Percentiles rank a stretch among this genome's conserved stretches.
Conservation (phyloP, 2,888 invertebrate species). For the Pyrrhia umbra region DNA sequence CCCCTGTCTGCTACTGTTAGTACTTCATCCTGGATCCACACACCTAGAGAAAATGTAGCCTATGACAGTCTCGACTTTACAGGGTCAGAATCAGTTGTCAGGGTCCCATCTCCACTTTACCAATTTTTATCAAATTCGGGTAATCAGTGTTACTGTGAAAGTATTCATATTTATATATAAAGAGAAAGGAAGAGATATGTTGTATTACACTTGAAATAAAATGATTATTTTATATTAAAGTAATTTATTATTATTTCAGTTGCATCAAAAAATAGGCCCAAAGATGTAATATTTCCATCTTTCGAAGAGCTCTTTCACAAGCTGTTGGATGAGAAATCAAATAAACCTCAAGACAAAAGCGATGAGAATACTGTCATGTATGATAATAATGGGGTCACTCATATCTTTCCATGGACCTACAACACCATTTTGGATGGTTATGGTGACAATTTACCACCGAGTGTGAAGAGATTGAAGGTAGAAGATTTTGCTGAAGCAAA, state of each 20-base stretch:
- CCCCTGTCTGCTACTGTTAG: no score
- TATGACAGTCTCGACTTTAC: no score
- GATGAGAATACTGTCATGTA: slow-evolving; percentile 71
- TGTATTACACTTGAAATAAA: no score
- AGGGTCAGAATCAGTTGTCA: no score
- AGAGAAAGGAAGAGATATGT: no score
- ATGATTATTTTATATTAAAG: no score
- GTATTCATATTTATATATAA: no score
- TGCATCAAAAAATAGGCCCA: slow-evolving; percentile 64
- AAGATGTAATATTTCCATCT: slow-evolving; percentile 68
- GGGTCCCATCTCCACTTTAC: no score
- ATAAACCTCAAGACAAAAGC: slow-evolving; percentile 44
- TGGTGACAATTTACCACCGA: slow-evolving; percentile 90
- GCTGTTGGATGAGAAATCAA: slow-evolving; percentile 73
- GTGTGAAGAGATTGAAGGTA: slow-evolving; percentile 89
- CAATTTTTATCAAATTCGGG: no score
- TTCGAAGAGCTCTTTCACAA: slow-evolving; percentile 80
- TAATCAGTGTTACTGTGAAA: no score
- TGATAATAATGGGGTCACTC: slow-evolving; percentile 79
- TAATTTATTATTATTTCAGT: slow-evolving; percentile 68
- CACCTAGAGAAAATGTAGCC: no score
- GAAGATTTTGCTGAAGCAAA: slow-evolving; percentile 87
- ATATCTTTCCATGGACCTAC: slow-evolving; percentile 89
- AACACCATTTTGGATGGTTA: slow-evolving; percentile 85
- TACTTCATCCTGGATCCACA: no score